Percentiles rank a stretch among this genome's conserved stretches.
These are phyloP conservation scores for Scolanthus callimorphus DNA, from an alignment of 92 coral and sea anemone genomes.

Conservation along the genomic window DNA sequence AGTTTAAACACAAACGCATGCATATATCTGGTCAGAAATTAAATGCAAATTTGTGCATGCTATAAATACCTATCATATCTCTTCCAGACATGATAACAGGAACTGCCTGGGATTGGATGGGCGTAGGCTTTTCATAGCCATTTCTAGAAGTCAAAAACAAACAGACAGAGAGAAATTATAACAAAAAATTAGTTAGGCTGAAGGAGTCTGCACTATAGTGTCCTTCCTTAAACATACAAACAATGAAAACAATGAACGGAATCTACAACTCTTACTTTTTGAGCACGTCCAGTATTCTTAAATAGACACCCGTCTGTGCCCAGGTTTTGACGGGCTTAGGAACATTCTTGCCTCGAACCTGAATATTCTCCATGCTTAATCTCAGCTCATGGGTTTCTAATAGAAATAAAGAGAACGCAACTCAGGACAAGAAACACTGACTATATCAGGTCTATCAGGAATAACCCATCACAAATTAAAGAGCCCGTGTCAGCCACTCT, in stretches of 20 bases:
- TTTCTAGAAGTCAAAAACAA: slow-evolving; percentile 38
- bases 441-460: no score
- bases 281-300: slow-evolving; percentile 85
- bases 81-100: slow-evolving; percentile 94
- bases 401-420: no score
- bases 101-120: slow-evolving; percentile 95
- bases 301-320: slow-evolving; percentile 97
- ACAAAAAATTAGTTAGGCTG: no score
- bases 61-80: slow-evolving; percentile 99
- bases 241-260: no score
- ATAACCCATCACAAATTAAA: no score
- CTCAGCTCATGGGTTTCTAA: slow-evolving; percentile 78
- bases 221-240: no score
- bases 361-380: slow-evolving; percentile 75
- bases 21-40: no score
- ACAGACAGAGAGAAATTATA: no score
- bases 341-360: slow-evolving; percentile 86
- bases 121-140: slow-evolving; percentile 91
- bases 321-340: slow-evolving; percentile 96
- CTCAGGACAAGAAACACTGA: background rate
- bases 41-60: no score
- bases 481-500: no score
- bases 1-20: no score
- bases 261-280: slow-evolving; percentile 58
- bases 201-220: no score